Percentiles rank a stretch among this genome's conserved stretches.
Evolutionary conservation across 2,888 invertebrate genomes (phyloP).

Genomic region (Periphyllus acericola): DNA sequence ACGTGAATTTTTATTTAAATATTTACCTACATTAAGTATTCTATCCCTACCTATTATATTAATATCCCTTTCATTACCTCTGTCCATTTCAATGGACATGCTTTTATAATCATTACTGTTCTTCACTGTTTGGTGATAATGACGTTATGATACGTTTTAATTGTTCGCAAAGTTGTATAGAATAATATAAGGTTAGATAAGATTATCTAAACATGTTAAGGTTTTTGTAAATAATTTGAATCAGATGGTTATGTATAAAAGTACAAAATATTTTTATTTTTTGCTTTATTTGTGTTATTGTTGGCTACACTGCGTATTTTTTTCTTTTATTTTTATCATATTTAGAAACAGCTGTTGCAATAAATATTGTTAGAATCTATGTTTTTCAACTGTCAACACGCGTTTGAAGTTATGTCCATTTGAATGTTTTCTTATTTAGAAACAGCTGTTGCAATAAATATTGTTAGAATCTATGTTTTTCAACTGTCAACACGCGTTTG

Average conservation of each 20-base stretch:
- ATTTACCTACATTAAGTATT: no score
- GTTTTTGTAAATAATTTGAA: conserved; percentile 8
- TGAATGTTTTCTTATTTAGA: no score
- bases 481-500: background rate
- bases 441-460: no score
- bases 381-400: background rate
- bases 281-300: conserved; percentile 17
- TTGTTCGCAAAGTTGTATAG: background rate
- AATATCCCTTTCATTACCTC: background rate
- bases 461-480: no score
- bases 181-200: background rate
- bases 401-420: background rate
- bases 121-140: background rate
- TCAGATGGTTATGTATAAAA: background rate
- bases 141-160: background rate
- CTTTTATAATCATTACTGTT: background rate
- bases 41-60: no score
- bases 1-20: no score
- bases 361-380: no score
- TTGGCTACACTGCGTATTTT: conserved; percentile 22
- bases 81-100: conserved; percentile 5
- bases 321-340: background rate
- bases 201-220: background rate
- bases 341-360: background rate
- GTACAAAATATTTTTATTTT: background rate